Evolutionary conservation across 2,888 invertebrate genomes (phyloP).

Genomic region (Epinotia nisella): DNA sequence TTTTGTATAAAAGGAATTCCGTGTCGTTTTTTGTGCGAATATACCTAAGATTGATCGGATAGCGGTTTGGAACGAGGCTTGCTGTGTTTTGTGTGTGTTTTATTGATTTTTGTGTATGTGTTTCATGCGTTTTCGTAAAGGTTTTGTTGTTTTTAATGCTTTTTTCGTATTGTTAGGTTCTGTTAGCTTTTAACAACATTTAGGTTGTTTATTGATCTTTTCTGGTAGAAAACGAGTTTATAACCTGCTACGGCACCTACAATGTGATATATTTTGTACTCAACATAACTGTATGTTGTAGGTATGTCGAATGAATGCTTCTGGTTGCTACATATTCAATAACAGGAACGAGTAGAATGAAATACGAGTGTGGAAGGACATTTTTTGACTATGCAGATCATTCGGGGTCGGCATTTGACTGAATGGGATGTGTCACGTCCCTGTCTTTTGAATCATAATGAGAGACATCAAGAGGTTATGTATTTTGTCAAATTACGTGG

Average conservation of each 20-base stretch:
- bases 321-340: neutral
- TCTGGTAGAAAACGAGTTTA: neutral
- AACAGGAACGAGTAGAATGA: neutral
- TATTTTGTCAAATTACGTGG: no score
- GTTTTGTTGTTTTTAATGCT: constrained; percentile 10
- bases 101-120: constrained; percentile 23
- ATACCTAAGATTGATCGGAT: constrained; percentile 20
- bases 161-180: constrained; percentile 1
- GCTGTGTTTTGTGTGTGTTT: constrained; percentile 26
- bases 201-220: constrained; percentile 17
- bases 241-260: neutral
- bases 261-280: neutral
- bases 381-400: no score
- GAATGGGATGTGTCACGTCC: no score
- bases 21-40: constrained; percentile 23
- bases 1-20: constrained; percentile 13
- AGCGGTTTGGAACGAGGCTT: constrained; percentile 12
- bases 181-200: neutral
- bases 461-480: no score
- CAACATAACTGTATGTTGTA: neutral
- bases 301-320: neutral
- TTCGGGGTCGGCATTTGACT: no score
- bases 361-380: no score
- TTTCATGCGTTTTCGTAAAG: neutral
- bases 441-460: no score